These are phyloP conservation scores for Anabas testudineus DNA, from an alignment of 2,797 vertebrate genomes.

Conservation along the genomic window DNA sequence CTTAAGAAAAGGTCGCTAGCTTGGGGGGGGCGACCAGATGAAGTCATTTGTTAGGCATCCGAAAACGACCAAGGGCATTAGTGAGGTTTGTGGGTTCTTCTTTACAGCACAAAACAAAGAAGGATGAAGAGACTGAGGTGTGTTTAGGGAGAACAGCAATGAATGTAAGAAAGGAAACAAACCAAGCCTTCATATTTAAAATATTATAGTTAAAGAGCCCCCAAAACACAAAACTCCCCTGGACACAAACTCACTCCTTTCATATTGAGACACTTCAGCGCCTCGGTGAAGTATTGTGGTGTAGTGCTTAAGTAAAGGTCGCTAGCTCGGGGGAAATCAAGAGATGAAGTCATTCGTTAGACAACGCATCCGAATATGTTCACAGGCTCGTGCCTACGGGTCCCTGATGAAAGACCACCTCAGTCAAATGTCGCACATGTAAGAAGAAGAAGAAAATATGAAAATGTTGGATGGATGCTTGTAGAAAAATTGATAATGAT, in stretches of 20 bases:
- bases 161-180: neutral
- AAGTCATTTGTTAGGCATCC: conserved; percentile 65
- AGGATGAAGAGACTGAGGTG: neutral
- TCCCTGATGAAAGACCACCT: conserved; percentile 38
- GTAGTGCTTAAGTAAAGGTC: conserved; percentile 70
- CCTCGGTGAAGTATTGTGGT: conserved; percentile 52
- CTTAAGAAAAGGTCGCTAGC: conserved; percentile 72
- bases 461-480: neutral
- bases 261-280: conserved; percentile 2
- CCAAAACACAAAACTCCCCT: conserved; percentile 11
- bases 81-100: neutral
- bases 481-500: neutral
- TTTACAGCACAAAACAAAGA: conserved; percentile 5
- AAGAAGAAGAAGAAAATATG: neutral
- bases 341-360: conserved; percentile 70
- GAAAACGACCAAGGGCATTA: conserved; percentile 50
- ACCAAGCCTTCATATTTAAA: too few relatives aligned
- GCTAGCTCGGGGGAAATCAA: conserved; percentile 52
- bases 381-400: conserved; percentile 30
- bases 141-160: neutral
- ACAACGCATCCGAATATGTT: conserved; percentile 18
- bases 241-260: neutral
- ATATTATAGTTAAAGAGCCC: neutral
- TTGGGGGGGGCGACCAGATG: conserved; percentile 28
- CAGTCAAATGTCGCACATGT: conserved; percentile 7